phyloP scores from a whole-genome alignment of 2,797 vertebrate genomes.

The Allobates femoralis region DNA sequence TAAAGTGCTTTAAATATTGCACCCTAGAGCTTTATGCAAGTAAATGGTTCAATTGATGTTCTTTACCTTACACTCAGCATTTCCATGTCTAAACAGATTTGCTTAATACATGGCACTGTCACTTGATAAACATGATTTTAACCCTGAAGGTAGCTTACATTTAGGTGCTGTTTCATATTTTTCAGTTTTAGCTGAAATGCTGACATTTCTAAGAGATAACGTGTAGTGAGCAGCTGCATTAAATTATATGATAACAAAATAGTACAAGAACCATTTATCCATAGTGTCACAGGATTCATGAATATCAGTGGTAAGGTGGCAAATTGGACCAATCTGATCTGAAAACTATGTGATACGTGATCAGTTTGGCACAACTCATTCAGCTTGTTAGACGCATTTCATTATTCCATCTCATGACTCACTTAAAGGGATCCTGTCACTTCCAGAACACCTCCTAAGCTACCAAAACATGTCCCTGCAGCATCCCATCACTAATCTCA shows the following conservation, averaged over 20 bases:
- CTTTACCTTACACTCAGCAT: constrained; percentile 73
- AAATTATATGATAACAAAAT: not conserved
- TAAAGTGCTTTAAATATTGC: constrained; percentile 79
- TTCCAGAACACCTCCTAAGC: too few species aligned
- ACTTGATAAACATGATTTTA: constrained; percentile 26
- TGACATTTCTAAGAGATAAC: not conserved
- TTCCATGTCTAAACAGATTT: constrained; percentile 73
- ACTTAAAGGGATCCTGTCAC: too few species aligned
- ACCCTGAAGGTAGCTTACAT: constrained; percentile 15
- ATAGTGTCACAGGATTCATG: not conserved
- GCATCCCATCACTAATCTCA: too few species aligned
- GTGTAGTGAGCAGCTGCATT: not conserved
- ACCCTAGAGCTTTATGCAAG: constrained; percentile 80
- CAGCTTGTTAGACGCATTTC: not conserved
- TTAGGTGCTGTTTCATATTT: constrained; percentile 8
- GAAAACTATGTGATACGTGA: too few species aligned
- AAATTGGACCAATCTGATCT: too few species aligned
- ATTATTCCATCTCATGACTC: not conserved
- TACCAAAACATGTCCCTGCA: too few species aligned
- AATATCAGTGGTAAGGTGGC: too few species aligned
- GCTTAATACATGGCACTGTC: constrained; percentile 71
- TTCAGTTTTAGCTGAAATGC: not conserved
- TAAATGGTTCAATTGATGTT: constrained; percentile 77
- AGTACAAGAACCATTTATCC: not conserved
- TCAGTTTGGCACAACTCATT: too few species aligned